A percentile compares a stretch with the other conserved stretches of the same genome.
Conservation (phyloP, 2,888 invertebrate species). For the Perithous albicinctus region DNA sequence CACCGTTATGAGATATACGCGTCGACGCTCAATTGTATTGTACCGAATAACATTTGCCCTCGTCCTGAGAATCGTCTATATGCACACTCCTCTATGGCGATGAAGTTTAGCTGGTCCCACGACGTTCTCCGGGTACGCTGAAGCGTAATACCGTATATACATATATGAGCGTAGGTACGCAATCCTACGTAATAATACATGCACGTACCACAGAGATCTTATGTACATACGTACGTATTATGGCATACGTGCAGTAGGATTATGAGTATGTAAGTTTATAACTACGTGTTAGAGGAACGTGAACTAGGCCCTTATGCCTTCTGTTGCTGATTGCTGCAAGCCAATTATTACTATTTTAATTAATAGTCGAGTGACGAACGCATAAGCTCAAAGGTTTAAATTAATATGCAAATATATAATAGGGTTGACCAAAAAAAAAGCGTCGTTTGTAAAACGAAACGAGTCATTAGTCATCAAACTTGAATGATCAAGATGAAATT, state of each 20-base stretch:
- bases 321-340: background rate
- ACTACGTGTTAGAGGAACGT: constrained; percentile 43
- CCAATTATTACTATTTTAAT: constrained; percentile 5
- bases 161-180: background rate
- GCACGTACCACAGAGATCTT: constrained; percentile 32
- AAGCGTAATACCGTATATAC: background rate
- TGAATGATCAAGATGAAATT: too few relatives aligned
- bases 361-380: too few relatives aligned
- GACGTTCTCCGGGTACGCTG: constrained; percentile 12
- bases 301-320: constrained; percentile 34
- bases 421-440: too few relatives aligned
- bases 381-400: too few relatives aligned
- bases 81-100: constrained; percentile 49
- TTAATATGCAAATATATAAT: too few relatives aligned
- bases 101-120: constrained; percentile 64
- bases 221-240: constrained; percentile 44
- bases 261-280: constrained; percentile 51
- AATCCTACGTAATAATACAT: background rate
- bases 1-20: constrained; percentile 68
- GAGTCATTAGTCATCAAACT: too few relatives aligned
- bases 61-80: constrained; percentile 48
- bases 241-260: too few relatives aligned
- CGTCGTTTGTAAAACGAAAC: too few relatives aligned
- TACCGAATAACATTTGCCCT: constrained; percentile 68
- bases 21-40: constrained; percentile 63